phyloP scores from a whole-genome alignment of 2,888 invertebrate species.

The Acrobasis consociella region DNA sequence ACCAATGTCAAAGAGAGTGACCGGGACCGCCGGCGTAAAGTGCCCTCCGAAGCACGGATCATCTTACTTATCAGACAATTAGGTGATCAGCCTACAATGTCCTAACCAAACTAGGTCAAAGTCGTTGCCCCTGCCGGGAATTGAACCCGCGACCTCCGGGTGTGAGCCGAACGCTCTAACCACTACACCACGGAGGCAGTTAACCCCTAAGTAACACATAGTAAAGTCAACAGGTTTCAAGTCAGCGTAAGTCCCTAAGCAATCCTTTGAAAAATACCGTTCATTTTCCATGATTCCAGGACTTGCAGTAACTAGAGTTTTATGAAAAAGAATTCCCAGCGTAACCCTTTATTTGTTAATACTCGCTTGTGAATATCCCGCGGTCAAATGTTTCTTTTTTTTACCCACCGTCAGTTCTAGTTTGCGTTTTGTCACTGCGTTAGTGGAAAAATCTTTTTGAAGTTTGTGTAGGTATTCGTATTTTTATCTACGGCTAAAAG shows the following conservation, averaged over 20 bases:
- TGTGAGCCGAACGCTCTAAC: too few relatives aligned
- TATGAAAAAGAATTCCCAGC: slow-evolving; percentile 3
- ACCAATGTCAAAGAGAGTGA: too few relatives aligned
- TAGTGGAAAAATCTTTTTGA: slow-evolving; percentile 18
- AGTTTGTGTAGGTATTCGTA: too few relatives aligned
- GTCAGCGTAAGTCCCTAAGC: background rate
- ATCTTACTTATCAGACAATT: too few relatives aligned
- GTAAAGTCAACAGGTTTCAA: background rate
- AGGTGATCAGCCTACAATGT: too few relatives aligned
- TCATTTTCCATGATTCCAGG: background rate
- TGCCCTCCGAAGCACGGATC: too few relatives aligned
- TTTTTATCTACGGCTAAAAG: background rate
- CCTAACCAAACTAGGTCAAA: too few relatives aligned
- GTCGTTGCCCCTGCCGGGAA: too few relatives aligned
- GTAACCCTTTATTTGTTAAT: slow-evolving; percentile 15
- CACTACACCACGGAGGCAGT: too few relatives aligned
- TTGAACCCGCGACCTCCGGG: too few relatives aligned
- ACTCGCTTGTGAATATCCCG: slow-evolving; percentile 11
- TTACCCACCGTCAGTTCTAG: slow-evolving; percentile 1
- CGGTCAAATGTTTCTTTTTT: slow-evolving; percentile 12
- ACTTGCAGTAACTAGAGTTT: background rate
- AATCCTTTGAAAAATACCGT: background rate
- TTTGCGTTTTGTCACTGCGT: background rate
- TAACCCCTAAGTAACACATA: too few relatives aligned
- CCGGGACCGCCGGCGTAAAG: too few relatives aligned